Base-by-base conservation (phyloP, 2,888 invertebrate genomes). In the Lepidonotus clava region DNA sequence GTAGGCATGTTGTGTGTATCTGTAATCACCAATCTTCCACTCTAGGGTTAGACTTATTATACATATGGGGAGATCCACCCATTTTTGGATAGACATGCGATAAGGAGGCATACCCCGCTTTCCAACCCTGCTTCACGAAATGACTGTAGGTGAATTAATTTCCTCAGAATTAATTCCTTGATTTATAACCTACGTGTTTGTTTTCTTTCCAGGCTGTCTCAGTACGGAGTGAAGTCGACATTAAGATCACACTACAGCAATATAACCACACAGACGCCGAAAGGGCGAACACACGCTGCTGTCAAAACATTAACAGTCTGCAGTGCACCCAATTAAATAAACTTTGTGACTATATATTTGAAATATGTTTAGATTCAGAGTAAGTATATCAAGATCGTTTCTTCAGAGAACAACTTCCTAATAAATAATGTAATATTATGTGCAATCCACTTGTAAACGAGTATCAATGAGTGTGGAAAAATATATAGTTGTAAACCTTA, bases 291-390 rank as follows among this genome's bases (percentile, higher is more conserved):
- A n/a, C 28, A 6, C 41, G 51, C 18, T 80, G 80, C 28, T 80
- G 80, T 28, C 80, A 80, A 46, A 80, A 80, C 28, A 80, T 80
- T 14, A 80, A 80, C 51, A 80, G 80, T 21, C 46, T 46, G n/a
- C 46, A 41, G 14, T 80, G 80, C 46, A 32, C 41, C 14, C 5
- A 14, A 21, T 80, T 80, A 41, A 24, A 80, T 32, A 80, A 80
- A 41, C 41, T 46, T 41, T 80, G 80, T 46, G 28, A 41, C 24
- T 80, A 80, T 80, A 80, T 46, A 41, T 80, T 80, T 80, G 80
- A 46, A 6, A 41, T 80, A 14, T 80, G 80, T 46, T 28, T 80
- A 32, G 80, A 80, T 46, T 80, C 80, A 51, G 80, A 46, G 80
- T 80, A 51, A 80, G 80, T 80, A 40, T 61, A 6, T 24, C n/a